Evolutionary conservation across 1,140 invertebrate species (phyloP).

Genomic region (Heliothis subflexa): DNA sequence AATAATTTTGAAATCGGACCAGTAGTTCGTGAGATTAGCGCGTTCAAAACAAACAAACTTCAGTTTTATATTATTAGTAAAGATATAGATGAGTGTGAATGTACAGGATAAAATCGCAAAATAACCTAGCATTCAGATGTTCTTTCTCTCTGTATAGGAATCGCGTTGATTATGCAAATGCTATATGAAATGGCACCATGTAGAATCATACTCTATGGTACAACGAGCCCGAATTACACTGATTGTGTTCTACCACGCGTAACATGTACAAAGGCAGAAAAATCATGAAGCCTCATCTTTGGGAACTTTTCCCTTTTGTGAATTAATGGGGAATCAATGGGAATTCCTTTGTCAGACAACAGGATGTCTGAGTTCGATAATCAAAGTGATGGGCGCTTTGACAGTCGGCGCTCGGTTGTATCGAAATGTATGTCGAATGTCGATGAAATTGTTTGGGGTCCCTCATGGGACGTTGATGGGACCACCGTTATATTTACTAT

Average conservation of each 20-base stretch:
- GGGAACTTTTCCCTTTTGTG: conserved; percentile 33
- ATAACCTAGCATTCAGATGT: background rate
- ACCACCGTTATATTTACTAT: background rate
- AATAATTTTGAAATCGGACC: too few relatives aligned
- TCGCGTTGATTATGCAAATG: conserved; percentile 36
- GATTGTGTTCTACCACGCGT: conserved; percentile 25
- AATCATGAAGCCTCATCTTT: conserved; percentile 45
- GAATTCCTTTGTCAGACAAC: conserved; percentile 37
- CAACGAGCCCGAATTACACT: conserved; percentile 19
- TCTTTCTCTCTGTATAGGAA: conserved; percentile 3
- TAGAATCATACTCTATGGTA: background rate
- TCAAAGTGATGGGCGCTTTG: conserved; percentile 38
- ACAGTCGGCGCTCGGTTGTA: background rate
- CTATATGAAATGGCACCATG: background rate
- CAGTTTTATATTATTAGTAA: too few relatives aligned
- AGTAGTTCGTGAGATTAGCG: too few relatives aligned
- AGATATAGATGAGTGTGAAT: too few relatives aligned
- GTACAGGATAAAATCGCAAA: background rate
- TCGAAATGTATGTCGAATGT: background rate
- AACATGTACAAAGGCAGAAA: conserved; percentile 41
- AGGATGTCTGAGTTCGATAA: conserved; percentile 34
- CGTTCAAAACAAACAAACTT: too few relatives aligned
- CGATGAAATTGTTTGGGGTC: conserved; percentile 2
- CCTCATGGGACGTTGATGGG: background rate
- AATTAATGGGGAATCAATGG: conserved; percentile 47